Conservation (phyloP, 2,888 invertebrate genomes). For the Ophraella communa region DNA sequence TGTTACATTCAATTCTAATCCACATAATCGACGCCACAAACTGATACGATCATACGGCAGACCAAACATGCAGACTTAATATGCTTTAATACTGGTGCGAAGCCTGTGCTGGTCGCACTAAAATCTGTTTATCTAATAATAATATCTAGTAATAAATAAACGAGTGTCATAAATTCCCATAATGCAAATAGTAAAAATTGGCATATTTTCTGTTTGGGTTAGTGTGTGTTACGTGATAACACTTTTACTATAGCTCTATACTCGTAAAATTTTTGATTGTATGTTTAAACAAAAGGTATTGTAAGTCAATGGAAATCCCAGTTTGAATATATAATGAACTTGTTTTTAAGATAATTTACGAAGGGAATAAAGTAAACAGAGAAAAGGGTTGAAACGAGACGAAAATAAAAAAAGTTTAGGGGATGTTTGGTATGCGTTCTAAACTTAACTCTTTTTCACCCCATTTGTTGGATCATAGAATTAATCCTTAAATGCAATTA, state of each 20-base stretch:
- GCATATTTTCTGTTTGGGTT: no score
- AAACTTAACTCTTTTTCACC: background rate
- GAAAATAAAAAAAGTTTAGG: background rate
- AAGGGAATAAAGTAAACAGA: background rate
- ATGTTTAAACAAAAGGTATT: background rate
- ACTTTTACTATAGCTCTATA: background rate
- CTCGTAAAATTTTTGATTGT: background rate
- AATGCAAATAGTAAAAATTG: no score
- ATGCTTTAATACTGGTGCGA: no score
- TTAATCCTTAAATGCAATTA: background rate
- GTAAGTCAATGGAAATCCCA: background rate
- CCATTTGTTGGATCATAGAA: background rate
- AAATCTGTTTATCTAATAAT: no score
- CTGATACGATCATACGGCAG: no score
- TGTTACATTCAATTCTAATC: no score
- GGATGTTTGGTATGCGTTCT: background rate
- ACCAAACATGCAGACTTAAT: no score
- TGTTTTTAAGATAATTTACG: constrained; percentile 1
- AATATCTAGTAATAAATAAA: no score
- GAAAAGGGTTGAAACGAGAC: background rate
- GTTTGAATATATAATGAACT: constrained; percentile 1
- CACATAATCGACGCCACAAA: no score
- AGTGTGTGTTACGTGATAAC: no score
- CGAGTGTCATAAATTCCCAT: no score
- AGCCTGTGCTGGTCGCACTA: no score